Conservation (phyloP, 2,113 vertebrate genomes). For the Brachypteracias leptosomus region DNA sequence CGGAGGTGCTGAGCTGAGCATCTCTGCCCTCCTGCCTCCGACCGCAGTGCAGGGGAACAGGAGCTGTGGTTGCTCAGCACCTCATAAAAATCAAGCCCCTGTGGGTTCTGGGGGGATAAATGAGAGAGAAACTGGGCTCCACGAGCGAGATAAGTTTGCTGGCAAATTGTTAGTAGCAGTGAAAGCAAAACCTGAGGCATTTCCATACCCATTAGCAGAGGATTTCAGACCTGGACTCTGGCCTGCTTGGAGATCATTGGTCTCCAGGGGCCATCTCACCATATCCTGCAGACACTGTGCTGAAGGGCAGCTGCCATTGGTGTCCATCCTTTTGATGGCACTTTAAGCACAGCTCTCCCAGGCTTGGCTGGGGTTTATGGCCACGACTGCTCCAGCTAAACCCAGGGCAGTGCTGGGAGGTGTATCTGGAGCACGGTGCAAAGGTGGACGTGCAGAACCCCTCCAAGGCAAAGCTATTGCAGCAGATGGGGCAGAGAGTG, state of each 20-base stretch:
- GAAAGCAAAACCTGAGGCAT: background rate
- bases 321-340: background rate
- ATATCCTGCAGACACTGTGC: background rate
- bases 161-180: background rate
- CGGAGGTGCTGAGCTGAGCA: background rate
- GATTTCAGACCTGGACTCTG: background rate
- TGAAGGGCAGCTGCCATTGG: background rate
- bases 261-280: background rate
- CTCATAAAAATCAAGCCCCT: background rate
- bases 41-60: background rate
- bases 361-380: background rate
- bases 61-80: conserved; percentile 40
- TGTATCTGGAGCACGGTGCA: fast-evolving
- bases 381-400: background rate
- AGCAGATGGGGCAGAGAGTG: background rate
- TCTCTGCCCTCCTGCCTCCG: background rate
- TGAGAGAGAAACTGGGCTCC: background rate
- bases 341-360: background rate
- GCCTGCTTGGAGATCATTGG: background rate
- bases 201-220: background rate
- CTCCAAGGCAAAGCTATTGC: background rate
- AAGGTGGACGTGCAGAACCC: background rate
- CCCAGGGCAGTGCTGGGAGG: background rate
- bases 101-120: background rate
- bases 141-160: background rate